phyloP scores from a whole-genome alignment of 2,888 invertebrate species.

The Catocala nupta region DNA sequence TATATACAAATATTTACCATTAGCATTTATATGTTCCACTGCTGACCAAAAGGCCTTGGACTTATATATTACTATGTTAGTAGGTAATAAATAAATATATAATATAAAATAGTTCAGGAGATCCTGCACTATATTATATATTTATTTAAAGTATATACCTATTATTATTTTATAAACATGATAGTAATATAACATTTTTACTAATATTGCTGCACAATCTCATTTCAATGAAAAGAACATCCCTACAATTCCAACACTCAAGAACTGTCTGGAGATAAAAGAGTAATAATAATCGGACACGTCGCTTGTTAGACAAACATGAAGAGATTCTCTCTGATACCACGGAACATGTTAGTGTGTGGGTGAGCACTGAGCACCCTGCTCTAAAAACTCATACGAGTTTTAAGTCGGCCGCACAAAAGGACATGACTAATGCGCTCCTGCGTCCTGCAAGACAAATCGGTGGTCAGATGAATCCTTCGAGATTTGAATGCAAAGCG shows the following conservation, averaged over 20 bases:
- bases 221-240: slow-evolving; percentile 34
- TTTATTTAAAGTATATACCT: no score
- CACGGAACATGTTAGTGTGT: slow-evolving; percentile 77
- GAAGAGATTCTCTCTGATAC: slow-evolving; percentile 80
- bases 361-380: slow-evolving; percentile 71
- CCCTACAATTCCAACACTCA: slow-evolving; percentile 56
- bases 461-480: slow-evolving; percentile 64
- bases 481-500: slow-evolving; percentile 46
- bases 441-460: slow-evolving; percentile 69
- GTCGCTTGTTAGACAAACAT: slow-evolving; percentile 86
- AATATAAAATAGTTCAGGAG: no score
- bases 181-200: no score
- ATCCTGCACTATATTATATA: no score
- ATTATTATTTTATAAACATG: no score
- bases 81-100: no score
- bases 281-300: slow-evolving; percentile 84
- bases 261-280: slow-evolving; percentile 69
- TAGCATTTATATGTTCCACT: no score
- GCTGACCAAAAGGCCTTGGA: no score
- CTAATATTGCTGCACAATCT: no score
- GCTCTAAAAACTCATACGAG: slow-evolving; percentile 57
- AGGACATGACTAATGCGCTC: slow-evolving; percentile 71
- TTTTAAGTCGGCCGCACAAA: slow-evolving; percentile 50
- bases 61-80: no score
- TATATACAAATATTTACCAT: no score